Evolutionary conservation across 2,797 vertebrate species (phyloP).

Genomic region (Molossus molossus): DNA sequence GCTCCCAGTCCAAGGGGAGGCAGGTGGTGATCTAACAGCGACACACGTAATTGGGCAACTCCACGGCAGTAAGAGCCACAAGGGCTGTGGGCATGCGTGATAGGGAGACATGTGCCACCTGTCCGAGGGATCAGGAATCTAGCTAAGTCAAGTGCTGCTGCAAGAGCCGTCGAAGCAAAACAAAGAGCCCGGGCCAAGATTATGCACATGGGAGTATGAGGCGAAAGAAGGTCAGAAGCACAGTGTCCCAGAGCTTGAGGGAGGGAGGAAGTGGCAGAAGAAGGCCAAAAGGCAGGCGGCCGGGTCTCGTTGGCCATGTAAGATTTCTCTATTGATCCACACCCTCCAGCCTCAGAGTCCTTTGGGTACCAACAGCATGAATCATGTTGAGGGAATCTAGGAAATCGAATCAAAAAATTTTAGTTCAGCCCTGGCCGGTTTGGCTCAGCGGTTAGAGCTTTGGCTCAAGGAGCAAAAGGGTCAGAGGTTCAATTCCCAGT

Average conservation of each 20-base stretch:
- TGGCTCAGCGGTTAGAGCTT: too few relatives aligned
- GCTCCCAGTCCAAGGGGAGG: neutral
- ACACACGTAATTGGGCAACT: neutral
- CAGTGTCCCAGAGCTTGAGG: neutral
- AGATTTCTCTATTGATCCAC: neutral
- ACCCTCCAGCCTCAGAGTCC: neutral
- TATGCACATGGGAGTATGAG: neutral
- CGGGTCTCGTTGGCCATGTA: neutral
- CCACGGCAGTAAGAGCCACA: neutral
- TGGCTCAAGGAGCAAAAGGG: too few relatives aligned
- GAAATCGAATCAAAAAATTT: neutral
- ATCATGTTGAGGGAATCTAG: neutral
- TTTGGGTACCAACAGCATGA: neutral
- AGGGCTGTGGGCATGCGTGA: neutral
- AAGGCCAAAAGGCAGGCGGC: neutral
- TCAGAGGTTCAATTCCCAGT: too few relatives aligned
- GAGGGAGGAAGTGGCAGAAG: neutral
- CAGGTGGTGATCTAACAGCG: neutral
- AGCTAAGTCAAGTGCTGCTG: neutral
- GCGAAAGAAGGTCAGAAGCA: neutral
- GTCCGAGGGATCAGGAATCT: neutral
- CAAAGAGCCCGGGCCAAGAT: neutral
- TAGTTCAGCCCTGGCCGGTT: too few relatives aligned
- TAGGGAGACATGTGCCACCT: neutral
- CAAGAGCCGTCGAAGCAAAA: constrained; percentile 28